phyloP scores from a whole-genome alignment of 2,797 vertebrate species.

The Sebastes vulpes region DNA sequence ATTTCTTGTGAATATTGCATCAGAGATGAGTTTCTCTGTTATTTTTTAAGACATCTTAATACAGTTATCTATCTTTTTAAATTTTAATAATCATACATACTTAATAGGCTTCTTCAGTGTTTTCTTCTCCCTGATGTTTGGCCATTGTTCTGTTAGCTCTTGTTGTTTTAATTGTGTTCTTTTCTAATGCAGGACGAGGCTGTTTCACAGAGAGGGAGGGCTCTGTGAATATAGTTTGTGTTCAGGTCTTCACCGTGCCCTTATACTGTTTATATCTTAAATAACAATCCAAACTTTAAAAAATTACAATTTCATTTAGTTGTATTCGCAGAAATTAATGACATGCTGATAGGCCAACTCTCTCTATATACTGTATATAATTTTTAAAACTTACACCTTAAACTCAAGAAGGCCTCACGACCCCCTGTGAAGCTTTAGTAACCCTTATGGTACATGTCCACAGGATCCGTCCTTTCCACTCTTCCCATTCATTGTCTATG shows the following conservation, averaged over 20 bases:
- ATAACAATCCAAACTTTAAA: background rate
- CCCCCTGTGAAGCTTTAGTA: too few species aligned
- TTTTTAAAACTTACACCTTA: too few species aligned
- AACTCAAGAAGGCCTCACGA: too few species aligned
- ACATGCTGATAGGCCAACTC: too few species aligned
- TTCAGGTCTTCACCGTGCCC: too few species aligned
- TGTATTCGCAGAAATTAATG: too few species aligned
- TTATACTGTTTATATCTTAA: too few species aligned
- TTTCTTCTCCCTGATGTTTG: background rate
- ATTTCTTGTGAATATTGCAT: background rate
- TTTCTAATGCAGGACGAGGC: background rate
- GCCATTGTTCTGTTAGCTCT: background rate
- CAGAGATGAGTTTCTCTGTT: background rate
- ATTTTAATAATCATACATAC: background rate
- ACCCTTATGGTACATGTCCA: too few species aligned
- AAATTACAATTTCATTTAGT: background rate
- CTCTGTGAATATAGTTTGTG: background rate
- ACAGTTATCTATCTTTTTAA: background rate
- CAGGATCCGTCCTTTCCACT: too few species aligned
- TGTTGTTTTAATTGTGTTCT: background rate
- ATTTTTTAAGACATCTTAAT: too few species aligned
- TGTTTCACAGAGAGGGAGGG: background rate
- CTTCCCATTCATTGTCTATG: too few species aligned
- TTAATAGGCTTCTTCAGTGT: background rate
- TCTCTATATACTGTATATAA: too few species aligned